These are phyloP conservation scores for Musca domestica DNA, from an alignment of 1,140 invertebrate species.

Conservation along the genomic window DNA sequence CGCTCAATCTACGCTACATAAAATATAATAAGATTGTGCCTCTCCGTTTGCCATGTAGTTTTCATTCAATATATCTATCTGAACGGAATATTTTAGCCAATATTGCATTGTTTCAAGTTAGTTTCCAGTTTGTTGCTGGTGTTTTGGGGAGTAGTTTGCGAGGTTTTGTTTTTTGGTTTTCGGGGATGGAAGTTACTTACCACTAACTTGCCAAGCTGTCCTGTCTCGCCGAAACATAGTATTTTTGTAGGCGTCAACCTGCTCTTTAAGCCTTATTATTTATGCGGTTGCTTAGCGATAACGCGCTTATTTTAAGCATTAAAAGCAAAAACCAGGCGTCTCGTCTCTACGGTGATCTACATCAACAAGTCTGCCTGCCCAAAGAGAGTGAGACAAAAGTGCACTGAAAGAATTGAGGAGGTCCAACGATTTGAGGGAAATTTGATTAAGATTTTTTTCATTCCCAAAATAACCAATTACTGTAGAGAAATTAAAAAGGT, in stretches of 20 bases:
- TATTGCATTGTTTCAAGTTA: too few relatives aligned
- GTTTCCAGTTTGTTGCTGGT: too few relatives aligned
- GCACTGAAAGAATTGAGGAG: neutral
- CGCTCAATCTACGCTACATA: too few relatives aligned
- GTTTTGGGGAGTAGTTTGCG: too few relatives aligned
- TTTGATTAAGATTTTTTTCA: too few relatives aligned
- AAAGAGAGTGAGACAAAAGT: conserved; percentile 5
- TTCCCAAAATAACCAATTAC: too few relatives aligned
- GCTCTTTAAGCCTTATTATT: conserved; percentile 54
- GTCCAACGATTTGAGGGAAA: too few relatives aligned
- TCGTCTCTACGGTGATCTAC: conserved; percentile 32
- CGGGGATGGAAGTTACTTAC: neutral
- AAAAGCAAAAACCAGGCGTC: conserved; percentile 28
- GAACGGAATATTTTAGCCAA: too few relatives aligned
- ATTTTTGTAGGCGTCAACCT: conserved; percentile 54
- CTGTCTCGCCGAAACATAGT: conserved; percentile 27
- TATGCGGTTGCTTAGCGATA: conserved; percentile 54
- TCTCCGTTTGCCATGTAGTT: neutral
- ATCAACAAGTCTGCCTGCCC: conserved; percentile 25
- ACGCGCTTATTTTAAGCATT: conserved; percentile 43
- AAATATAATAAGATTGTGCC: too few relatives aligned
- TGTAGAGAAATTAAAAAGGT: too few relatives aligned
- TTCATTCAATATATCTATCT: neutral
- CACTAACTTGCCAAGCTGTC: neutral
- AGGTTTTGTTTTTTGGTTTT: too few relatives aligned